A percentile compares a stretch with the other conserved stretches of the same genome.
phyloP scores from a whole-genome alignment of 2,888 invertebrate species.

The Dasysyrphus albostriatus region DNA sequence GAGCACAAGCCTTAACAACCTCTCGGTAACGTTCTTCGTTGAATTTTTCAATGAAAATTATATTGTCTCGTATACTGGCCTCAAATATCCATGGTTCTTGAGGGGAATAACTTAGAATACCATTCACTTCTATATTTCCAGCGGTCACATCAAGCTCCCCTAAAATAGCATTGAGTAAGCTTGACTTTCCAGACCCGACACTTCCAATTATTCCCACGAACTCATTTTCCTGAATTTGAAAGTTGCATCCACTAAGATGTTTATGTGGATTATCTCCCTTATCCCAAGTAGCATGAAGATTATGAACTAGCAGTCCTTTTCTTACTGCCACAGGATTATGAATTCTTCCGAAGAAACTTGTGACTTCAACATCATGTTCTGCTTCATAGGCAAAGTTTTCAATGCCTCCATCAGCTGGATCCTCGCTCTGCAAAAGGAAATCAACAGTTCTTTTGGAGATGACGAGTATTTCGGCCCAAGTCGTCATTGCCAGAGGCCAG shows the following conservation, averaged over 20 bases:
- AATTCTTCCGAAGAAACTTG: constrained; percentile 44
- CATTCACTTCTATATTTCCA: constrained; percentile 86
- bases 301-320: constrained; percentile 53
- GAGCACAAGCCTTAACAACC: constrained; percentile 85
- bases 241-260: constrained; percentile 81
- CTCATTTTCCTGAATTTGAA: constrained; percentile 77
- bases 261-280: constrained; percentile 54
- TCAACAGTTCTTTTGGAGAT: constrained; percentile 89
- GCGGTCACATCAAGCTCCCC: constrained; percentile 86
- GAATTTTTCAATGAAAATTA: constrained; percentile 90
- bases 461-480: constrained; percentile 90
- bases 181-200: constrained; percentile 89
- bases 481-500: constrained; percentile 91
- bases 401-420: constrained; percentile 65
- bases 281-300: constrained; percentile 60
- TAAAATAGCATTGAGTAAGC: constrained; percentile 88
- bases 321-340: constrained; percentile 55
- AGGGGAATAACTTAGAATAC: constrained; percentile 88
- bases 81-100: constrained; percentile 92
- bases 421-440: constrained; percentile 84
- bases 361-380: constrained; percentile 42
- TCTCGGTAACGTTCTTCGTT: constrained; percentile 84
- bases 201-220: constrained; percentile 86
- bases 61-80: constrained; percentile 93
- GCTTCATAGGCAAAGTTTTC: constrained; percentile 55